Base-by-base conservation (phyloP, 2,888 invertebrate species). In the Empis livida region DNA sequence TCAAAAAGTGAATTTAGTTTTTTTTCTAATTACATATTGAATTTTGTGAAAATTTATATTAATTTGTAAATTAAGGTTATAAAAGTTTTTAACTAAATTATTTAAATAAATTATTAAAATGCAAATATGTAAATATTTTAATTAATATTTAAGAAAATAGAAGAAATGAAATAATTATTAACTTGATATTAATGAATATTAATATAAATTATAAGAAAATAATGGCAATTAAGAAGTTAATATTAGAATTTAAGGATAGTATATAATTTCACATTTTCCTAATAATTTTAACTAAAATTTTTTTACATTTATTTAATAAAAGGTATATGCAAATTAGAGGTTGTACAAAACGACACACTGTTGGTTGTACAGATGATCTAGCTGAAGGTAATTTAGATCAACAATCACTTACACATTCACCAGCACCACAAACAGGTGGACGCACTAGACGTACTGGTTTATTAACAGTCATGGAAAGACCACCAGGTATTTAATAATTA, bases 381-480 rank as follows among this genome's bases (percentile, higher is more conserved):
- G 43, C 42, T 9, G 48, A 53, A 42, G 45, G 38, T 11, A 45
- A 46, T 39, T 43, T 71, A 48, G 58, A 61, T 23, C 53, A 52
- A 54, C 58, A 63, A 49, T 64, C 65, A 45, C 53, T 67, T 43
- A 61, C 65, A 23, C 63, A 70, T 52, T 65, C 65, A 37, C 66
- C 70, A 42, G 55, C 54, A 11, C 55, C 57, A 5, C 53, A 55
- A 20, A 49, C 56, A 5, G 65, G 63, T 50, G 78, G 79, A 54
- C 74, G 88, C 54, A 82, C 85, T 40, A 74, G 91, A 55, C 75
- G 91, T 48, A 85, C 86, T 6, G 91, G 92, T 54, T 74, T 92
- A 11, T 74, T 85, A 30, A 88, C 91, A 0, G 92, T 91, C 23
- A 88, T 87, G 59, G 90, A 91, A 64, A 71, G 89, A 53, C 85